A percentile compares a stretch with the other conserved stretches of the same genome.
phyloP scores from a whole-genome alignment of 2,113 vertebrate genomes.

The Apeltes quadracus region DNA sequence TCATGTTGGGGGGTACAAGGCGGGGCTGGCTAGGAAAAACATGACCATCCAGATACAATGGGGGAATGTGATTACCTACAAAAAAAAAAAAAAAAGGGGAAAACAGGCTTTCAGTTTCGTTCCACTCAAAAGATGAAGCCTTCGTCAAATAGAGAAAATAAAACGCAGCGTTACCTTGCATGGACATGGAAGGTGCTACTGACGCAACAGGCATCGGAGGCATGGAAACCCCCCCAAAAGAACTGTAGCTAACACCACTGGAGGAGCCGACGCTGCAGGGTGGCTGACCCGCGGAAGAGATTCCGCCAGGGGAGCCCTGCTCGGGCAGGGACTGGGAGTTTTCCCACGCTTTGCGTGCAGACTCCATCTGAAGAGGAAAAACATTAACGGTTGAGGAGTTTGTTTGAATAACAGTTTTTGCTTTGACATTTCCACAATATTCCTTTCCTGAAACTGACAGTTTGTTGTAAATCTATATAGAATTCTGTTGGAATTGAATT shows the following conservation, averaged over 20 bases:
- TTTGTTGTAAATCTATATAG: neutral
- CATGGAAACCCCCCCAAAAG: slow-evolving; percentile 96
- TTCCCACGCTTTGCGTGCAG: slow-evolving; percentile 98
- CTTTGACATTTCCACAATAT: neutral
- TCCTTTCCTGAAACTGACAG: neutral
- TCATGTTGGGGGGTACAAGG: slow-evolving; percentile 92
- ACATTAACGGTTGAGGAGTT: neutral
- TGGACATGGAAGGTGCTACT: slow-evolving; percentile 95
- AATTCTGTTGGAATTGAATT: neutral
- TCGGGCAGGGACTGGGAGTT: slow-evolving; percentile 97
- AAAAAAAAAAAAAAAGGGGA: too few species aligned
- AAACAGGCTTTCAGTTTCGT: neutral
- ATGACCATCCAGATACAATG: slow-evolving; percentile 95
- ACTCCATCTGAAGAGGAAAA: slow-evolving; percentile 89
- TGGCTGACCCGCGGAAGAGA: slow-evolving; percentile 86
- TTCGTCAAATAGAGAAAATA: neutral
- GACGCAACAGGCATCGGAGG: slow-evolving; percentile 97
- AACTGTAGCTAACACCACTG: slow-evolving; percentile 94
- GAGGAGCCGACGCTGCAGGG: slow-evolving; percentile 92
- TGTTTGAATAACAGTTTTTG: neutral
- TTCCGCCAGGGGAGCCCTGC: slow-evolving; percentile 90
- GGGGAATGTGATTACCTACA: slow-evolving; percentile 93
- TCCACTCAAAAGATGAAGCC: neutral
- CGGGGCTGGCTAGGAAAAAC: slow-evolving; percentile 96
- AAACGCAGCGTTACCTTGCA: slow-evolving; percentile 87